These are phyloP conservation scores for Melangyna quadrimaculata DNA, from an alignment of 2,888 invertebrate genomes.

Conservation along the genomic window DNA sequence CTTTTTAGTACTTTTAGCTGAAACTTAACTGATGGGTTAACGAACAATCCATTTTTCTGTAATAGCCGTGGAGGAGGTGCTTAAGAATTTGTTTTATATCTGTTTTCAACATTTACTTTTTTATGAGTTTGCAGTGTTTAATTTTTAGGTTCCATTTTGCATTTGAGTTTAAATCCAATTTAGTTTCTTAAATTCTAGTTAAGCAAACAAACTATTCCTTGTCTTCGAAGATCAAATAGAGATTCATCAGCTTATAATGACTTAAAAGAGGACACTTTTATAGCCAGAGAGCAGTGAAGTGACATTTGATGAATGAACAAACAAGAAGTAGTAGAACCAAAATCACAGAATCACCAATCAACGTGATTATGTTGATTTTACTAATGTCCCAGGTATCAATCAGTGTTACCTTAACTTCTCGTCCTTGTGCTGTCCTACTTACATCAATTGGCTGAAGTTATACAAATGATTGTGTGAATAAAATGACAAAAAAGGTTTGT, in stretches of 20 bases:
- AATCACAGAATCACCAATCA: conserved; percentile 40
- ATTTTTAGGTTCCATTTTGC: too few relatives aligned
- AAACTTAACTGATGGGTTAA: too few relatives aligned
- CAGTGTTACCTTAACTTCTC: conserved; percentile 3
- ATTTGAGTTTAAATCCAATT: not conserved
- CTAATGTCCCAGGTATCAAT: conserved; percentile 51
- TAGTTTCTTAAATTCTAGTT: not conserved
- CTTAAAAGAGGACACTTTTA: not conserved
- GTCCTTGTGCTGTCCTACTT: conserved; percentile 22
- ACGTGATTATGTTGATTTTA: conserved; percentile 51
- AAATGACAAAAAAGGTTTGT: conserved; percentile 17
- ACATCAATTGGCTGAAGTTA: conserved; percentile 32
- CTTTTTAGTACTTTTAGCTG: too few relatives aligned
- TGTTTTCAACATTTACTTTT: too few relatives aligned
- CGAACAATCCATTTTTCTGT: too few relatives aligned
- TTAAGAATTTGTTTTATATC: too few relatives aligned
- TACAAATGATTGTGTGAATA: conserved; percentile 38
- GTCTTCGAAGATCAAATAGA: not conserved
- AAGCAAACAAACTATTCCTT: not conserved
- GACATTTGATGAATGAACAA: conserved; percentile 38
- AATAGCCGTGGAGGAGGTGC: too few relatives aligned
- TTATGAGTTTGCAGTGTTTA: too few relatives aligned
- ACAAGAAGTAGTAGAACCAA: conserved; percentile 16
- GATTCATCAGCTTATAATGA: not conserved
- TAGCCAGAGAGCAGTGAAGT: conserved; percentile 24